Evolutionary conservation across 2,888 invertebrate species (phyloP).

Genomic region (Ceramica pisi): DNA sequence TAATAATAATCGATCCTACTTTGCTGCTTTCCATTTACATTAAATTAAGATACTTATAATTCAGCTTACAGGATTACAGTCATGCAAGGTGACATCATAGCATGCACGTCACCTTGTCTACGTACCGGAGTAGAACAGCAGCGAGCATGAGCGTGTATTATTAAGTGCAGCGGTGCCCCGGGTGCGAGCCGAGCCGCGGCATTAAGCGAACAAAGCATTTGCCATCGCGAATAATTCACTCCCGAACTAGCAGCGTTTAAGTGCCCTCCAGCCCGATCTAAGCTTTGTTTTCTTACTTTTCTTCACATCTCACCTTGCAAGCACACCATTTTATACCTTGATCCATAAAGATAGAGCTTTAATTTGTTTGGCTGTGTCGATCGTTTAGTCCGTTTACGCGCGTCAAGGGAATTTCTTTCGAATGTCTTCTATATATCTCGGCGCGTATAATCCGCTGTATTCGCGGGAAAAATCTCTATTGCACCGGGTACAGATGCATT

Average conservation of each 20-base stretch:
- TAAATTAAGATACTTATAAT: no score
- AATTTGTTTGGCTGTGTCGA: conserved; percentile 15
- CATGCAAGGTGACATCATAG: no score
- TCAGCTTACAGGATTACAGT: no score
- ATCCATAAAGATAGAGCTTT: neutral
- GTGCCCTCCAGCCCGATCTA: conserved; percentile 70
- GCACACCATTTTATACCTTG: conserved; percentile 34
- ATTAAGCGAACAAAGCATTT: conserved; percentile 64
- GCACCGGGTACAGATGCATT: conserved; percentile 72
- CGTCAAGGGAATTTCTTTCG: conserved; percentile 59
- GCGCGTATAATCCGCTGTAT: conserved; percentile 68
- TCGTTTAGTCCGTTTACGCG: conserved; percentile 55
- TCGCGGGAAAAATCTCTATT: conserved; percentile 70
- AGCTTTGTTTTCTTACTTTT: conserved; percentile 67
- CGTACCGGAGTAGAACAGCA: neutral
- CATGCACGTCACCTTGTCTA: neutral
- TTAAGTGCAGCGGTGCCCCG: conserved; percentile 8
- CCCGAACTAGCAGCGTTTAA: conserved; percentile 71
- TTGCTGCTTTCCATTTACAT: no score
- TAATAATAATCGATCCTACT: no score
- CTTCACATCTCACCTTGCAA: conserved; percentile 43
- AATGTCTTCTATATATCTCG: conserved; percentile 68
- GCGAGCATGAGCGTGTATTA: conserved; percentile 15
- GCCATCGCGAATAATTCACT: conserved; percentile 71
- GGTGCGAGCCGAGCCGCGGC: conserved; percentile 23